Conservation (phyloP, 1,140 invertebrate genomes). For the Aphaenogaster ashmeadi region DNA sequence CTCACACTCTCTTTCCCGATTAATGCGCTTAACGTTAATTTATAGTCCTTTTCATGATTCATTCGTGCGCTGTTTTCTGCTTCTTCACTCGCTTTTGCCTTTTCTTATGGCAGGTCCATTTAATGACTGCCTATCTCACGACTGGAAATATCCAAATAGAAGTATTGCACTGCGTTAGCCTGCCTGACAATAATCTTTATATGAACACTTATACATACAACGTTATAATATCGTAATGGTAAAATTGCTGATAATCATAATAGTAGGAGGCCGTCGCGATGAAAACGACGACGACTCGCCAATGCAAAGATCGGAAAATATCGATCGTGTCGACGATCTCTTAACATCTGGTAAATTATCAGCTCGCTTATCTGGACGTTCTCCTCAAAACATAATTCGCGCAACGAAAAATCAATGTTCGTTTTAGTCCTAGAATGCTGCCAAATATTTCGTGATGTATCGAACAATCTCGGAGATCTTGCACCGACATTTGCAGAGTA, state of each 20-base stretch:
- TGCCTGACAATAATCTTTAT: conserved; percentile 63
- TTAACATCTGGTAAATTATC: conserved; percentile 46
- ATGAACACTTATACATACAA: conserved; percentile 75
- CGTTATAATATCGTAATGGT: conserved; percentile 74
- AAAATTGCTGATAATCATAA: conserved; percentile 70
- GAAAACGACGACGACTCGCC: conserved; percentile 28
- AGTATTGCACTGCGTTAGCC: conserved; percentile 66
- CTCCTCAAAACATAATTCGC: conserved; percentile 27
- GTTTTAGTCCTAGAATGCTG: not conserved
- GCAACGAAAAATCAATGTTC: not conserved
- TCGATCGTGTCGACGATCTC: conserved; percentile 31
- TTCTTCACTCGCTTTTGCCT: not conserved
- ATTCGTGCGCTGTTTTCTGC: not conserved
- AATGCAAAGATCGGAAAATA: conserved; percentile 54
- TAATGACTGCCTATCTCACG: not conserved
- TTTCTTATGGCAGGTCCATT: not conserved
- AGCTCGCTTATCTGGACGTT: conserved; percentile 16
- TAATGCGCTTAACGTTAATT: conserved; percentile 15
- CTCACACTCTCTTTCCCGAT: not conserved
- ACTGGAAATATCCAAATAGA: conserved; percentile 56
- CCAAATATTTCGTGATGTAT: not conserved
- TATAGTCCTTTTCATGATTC: not conserved
- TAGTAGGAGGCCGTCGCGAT: conserved; percentile 54
- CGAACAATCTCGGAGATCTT: not conserved
- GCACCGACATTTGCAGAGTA: too few species aligned